phyloP scores from a whole-genome alignment of 2,797 vertebrate genomes.

The Brotogeris chrysoptera region DNA sequence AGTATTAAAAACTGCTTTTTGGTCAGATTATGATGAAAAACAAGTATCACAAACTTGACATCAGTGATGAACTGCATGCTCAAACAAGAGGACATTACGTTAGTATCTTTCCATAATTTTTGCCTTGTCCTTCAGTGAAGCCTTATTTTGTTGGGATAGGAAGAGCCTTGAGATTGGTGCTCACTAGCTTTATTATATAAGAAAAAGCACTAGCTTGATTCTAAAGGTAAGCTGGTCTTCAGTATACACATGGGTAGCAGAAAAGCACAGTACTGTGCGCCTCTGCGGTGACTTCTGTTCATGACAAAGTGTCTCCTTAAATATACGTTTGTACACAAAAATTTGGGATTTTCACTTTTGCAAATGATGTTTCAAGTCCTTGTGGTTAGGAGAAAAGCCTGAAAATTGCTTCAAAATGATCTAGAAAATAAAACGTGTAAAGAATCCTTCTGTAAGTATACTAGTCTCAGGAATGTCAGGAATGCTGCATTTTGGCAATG shows the following conservation, averaged over 20 bases:
- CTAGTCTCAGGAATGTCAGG: not conserved
- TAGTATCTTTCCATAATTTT: not conserved
- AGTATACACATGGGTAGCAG: not conserved
- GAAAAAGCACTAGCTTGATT: not conserved
- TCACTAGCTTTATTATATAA: not conserved
- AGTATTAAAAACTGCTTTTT: conserved; percentile 47
- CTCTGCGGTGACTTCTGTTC: not conserved
- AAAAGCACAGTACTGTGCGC: not conserved
- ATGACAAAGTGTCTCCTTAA: not conserved
- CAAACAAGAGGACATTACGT: not conserved
- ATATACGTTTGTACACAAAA: not conserved
- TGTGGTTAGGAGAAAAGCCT: not conserved
- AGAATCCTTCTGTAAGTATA: not conserved
- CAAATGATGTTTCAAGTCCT: not conserved
- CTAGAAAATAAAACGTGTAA: not conserved
- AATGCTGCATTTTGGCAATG: not conserved
- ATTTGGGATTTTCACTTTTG: not conserved
- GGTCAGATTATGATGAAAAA: conserved; percentile 21
- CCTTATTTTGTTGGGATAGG: not conserved
- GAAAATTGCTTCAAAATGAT: not conserved
- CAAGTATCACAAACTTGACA: not conserved
- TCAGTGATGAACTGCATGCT: not conserved
- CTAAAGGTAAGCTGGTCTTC: not conserved
- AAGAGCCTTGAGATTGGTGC: not conserved
- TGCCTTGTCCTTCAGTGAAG: not conserved